These are phyloP conservation scores for Chaetogeoica ovagalla DNA, from an alignment of 2,888 invertebrate genomes.

Conservation along the genomic window DNA sequence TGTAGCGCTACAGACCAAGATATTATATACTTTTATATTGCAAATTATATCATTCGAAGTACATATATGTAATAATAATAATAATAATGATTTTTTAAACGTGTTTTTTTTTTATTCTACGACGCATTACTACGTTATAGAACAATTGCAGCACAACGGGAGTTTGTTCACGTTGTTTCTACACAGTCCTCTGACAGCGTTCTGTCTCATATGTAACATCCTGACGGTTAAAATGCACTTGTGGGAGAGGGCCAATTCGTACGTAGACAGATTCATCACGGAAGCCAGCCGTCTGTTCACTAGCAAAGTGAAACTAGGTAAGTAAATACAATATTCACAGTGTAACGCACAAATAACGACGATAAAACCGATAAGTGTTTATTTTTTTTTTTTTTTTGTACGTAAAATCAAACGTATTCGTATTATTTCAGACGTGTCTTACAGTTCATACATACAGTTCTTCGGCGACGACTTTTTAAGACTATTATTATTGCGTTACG, in stretches of 20 bases:
- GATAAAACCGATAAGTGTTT: neutral
- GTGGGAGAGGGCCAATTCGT: slow-evolving; percentile 88
- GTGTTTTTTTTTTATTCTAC: slow-evolving; percentile 13
- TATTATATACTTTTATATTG: too few species aligned
- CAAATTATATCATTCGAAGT: too few species aligned
- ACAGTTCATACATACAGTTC: slow-evolving; percentile 70
- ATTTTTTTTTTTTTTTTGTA: too few species aligned
- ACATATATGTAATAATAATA: too few species aligned
- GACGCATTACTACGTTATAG: slow-evolving; percentile 60
- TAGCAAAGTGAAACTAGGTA: slow-evolving; percentile 75
- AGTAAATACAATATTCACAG: slow-evolving; percentile 58
- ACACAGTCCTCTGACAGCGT: slow-evolving; percentile 88
- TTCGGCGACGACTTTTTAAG: slow-evolving; percentile 94
- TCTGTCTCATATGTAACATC: slow-evolving; percentile 89
- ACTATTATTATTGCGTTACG: slow-evolving; percentile 81
- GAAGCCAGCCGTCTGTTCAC: slow-evolving; percentile 84
- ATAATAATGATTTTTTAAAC: too few species aligned
- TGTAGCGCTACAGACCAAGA: too few species aligned
- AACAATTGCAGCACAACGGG: slow-evolving; percentile 82
- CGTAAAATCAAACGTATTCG: slow-evolving; percentile 2
- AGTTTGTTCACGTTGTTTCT: slow-evolving; percentile 93
- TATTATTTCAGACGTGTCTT: slow-evolving; percentile 66
- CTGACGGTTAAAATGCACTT: slow-evolving; percentile 79
- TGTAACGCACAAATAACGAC: neutral
- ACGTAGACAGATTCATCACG: slow-evolving; percentile 84